Base-by-base conservation (phyloP, 2,113 vertebrate species). In the Oncorhynchus masou region DNA sequence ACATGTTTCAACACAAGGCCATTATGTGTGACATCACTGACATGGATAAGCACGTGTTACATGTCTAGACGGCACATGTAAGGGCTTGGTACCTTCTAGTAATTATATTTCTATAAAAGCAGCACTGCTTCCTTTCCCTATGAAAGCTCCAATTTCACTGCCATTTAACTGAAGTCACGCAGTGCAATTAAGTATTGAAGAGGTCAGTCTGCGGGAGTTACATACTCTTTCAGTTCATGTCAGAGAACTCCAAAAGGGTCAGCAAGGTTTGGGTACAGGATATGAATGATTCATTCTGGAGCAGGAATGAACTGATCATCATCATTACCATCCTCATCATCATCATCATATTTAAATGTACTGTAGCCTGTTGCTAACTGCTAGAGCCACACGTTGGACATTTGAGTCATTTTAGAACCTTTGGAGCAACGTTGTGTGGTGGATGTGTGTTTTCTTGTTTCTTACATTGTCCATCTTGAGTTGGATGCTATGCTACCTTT, bases 241-340 rank as follows among this genome's bases (percentile, higher is more conserved):
- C 29, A 51, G 74, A 83, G 79, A 68, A 71, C 79, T 77, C 20
- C 83, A 76, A 45, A 45, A 45, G 39, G 88, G 85, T 88, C 82
- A 86, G 81, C 65, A 65, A 57, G 74, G 54, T 74, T 27, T 54
- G 72, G 39, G 77, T 74, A 75, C 29, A 57, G 73, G 69, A 75
- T 69, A 79, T 83, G 74, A 88, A 90, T 88, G 75, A 87, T 90
- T 86, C 48, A 88, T 88, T 74, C 59, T 57, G 1, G 39, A 45
- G 39, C 39, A 45, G 39, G 68, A 80, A 85, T 81, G 75, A 78
- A 77, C 80, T 81, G 81, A 57, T 45, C 39, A 62, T 84, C 73
- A 62, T 84, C 73, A 68, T 81, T 79, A 45, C 8, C 39, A 45
- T 11, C 39, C 2, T 45, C 9, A 39, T 39, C 39, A 9, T 45